Percentiles rank a stretch among this genome's conserved stretches.
Evolutionary conservation across 2,797 vertebrate species (phyloP).

Genomic region (Sus cebifrons): DNA sequence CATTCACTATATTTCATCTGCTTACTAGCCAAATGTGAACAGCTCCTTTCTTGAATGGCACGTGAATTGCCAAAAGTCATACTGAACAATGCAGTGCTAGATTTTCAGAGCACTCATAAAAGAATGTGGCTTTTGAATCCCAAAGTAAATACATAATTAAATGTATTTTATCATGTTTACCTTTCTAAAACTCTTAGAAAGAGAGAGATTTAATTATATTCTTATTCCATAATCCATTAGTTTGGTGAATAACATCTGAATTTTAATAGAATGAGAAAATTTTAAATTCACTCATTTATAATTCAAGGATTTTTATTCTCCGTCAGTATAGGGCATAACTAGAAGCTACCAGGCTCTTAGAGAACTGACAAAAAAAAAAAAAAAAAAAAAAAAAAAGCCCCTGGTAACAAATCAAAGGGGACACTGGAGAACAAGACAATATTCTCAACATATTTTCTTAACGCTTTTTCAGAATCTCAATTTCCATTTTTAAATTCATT

Average conservation of each 20-base stretch:
- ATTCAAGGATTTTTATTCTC: constrained; percentile 75
- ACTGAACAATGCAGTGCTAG: neutral
- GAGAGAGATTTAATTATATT: constrained; percentile 34
- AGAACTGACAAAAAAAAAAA: constrained; percentile 74
- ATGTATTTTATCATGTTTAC: neutral
- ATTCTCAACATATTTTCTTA: constrained; percentile 83
- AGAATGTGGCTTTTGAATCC: neutral
- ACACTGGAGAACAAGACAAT: constrained; percentile 47
- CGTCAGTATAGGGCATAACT: constrained; percentile 65
- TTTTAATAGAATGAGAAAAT: constrained; percentile 75
- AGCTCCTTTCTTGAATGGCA: neutral
- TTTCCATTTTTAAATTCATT: constrained; percentile 86
- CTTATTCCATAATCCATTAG: accelerated
- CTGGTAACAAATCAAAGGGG: constrained; percentile 72
- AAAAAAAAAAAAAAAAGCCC: constrained; percentile 62
- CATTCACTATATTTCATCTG: neutral
- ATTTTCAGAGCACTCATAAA: neutral
- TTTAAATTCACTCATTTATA: constrained; percentile 52
- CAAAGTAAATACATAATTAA: neutral
- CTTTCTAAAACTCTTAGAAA: constrained; percentile 40
- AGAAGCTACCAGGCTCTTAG: constrained; percentile 50
- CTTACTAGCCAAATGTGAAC: neutral
- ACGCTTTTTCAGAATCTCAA: constrained; percentile 69
- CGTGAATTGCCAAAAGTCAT: neutral
- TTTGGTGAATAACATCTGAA: constrained; percentile 70